Percentiles rank a stretch among this genome's conserved stretches.
Evolutionary conservation across 2,888 invertebrate genomes (phyloP).

Genomic region (Lepidochitona cinerea): DNA sequence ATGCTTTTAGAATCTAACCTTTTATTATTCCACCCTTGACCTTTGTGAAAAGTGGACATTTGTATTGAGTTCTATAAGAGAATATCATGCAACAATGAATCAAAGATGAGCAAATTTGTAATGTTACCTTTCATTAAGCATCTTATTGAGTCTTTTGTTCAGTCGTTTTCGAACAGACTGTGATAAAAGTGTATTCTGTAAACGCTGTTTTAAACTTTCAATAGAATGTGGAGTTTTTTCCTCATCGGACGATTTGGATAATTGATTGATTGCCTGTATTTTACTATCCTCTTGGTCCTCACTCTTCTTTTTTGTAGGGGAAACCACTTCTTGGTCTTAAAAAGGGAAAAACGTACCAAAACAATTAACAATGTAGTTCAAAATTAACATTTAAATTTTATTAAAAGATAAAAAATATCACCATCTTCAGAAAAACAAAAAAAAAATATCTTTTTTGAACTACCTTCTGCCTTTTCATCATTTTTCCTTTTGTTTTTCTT

Average conservation of each 20-base stretch:
- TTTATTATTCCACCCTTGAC: no score
- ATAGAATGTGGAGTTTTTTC: background rate
- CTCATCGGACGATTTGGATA: background rate
- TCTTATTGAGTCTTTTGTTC: background rate
- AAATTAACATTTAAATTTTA: no score
- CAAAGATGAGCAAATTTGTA: background rate
- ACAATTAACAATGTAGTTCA: no score
- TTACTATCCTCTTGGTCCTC: background rate
- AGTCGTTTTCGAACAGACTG: slow-evolving; percentile 14
- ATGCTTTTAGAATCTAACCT: no score
- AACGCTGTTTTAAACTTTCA: slow-evolving; percentile 5
- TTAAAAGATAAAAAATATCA: background rate
- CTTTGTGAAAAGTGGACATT: no score
- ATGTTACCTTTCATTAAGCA: background rate
- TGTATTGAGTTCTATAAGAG: no score
- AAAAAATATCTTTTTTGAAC: background rate
- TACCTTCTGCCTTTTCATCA: background rate
- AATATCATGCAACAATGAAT: background rate
- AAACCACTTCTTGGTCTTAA: no score
- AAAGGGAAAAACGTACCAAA: no score
- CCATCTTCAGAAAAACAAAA: background rate
- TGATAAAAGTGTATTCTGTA: slow-evolving; percentile 11
- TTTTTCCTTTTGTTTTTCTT: background rate
- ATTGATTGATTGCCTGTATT: background rate
- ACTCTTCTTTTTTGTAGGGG: no score